Evolutionary conservation across 1,140 invertebrate genomes (phyloP).

Genomic region (Battus philenor): DNA sequence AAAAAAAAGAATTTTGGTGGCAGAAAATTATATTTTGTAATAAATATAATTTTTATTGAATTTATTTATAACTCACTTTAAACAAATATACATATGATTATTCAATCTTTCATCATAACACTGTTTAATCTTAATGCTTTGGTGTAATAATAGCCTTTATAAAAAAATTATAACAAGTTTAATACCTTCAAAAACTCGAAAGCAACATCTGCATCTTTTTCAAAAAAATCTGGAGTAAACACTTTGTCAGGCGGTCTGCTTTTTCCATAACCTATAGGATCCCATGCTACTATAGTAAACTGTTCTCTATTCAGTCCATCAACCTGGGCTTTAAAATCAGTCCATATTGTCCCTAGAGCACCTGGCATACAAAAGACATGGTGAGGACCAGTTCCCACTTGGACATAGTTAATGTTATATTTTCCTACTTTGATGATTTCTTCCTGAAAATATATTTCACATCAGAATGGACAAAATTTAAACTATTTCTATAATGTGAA

Average conservation of each 20-base stretch:
- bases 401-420: slow-evolving; percentile 82
- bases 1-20: too few species aligned
- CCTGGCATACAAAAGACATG: slow-evolving; percentile 86
- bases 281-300: slow-evolving; percentile 89
- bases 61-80: too few species aligned
- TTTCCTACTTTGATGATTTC: slow-evolving; percentile 77
- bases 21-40: too few species aligned
- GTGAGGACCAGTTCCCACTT: slow-evolving; percentile 82
- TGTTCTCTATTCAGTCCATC: slow-evolving; percentile 81
- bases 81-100: too few species aligned
- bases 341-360: slow-evolving; percentile 85
- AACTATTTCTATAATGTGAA: too few species aligned
- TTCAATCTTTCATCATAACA: too few species aligned
- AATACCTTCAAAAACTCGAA: slow-evolving; percentile 86
- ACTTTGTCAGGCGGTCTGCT: slow-evolving; percentile 86
- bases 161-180: too few species aligned
- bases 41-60: too few species aligned
- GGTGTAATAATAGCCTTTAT: too few species aligned
- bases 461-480: too few species aligned
- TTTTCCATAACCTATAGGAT: slow-evolving; percentile 92
- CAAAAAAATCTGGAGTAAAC: slow-evolving; percentile 83
- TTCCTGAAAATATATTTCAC: slow-evolving; percentile 56
- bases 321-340: slow-evolving; percentile 89
- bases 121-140: too few species aligned
- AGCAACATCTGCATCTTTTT: slow-evolving; percentile 84